These are phyloP conservation scores for Numenius phaeopus DNA, from an alignment of 2,797 vertebrate species.

Conservation along the genomic window DNA sequence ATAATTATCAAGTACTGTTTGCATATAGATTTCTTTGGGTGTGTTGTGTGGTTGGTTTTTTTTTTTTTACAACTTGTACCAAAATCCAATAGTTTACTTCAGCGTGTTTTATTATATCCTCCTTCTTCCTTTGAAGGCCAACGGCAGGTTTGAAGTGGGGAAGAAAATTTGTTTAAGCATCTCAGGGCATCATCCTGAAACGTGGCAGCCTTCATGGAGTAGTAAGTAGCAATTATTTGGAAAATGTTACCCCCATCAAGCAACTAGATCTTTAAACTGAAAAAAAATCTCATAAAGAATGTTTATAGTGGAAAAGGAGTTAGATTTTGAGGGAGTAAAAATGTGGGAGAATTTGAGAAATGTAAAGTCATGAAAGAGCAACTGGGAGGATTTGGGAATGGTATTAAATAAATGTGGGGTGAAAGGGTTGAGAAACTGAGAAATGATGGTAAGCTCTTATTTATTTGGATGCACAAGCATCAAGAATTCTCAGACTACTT, in stretches of 20 bases:
- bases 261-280: background rate
- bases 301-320: background rate
- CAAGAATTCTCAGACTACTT: background rate
- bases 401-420: background rate
- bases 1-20: background rate
- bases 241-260: background rate
- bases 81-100: background rate
- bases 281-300: background rate
- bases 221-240: slow-evolving; percentile 85
- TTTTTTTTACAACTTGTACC: background rate
- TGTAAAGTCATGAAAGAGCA: background rate
- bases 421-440: background rate
- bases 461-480: background rate
- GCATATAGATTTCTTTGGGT: background rate
- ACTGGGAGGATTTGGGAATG: background rate
- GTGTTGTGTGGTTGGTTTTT: too few relatives aligned
- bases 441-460: background rate
- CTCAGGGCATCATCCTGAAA: slow-evolving; percentile 98
- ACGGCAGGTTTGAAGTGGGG: slow-evolving; percentile 97
- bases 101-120: background rate
- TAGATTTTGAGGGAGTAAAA: background rate
- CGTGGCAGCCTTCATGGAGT: slow-evolving; percentile 99
- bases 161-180: slow-evolving; percentile 99
- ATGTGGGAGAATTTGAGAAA: background rate
- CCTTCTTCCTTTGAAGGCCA: slow-evolving; percentile 82